These are phyloP conservation scores for Amphiprion ocellaris DNA, from an alignment of 2,113 vertebrate genomes.

Conservation along the genomic window DNA sequence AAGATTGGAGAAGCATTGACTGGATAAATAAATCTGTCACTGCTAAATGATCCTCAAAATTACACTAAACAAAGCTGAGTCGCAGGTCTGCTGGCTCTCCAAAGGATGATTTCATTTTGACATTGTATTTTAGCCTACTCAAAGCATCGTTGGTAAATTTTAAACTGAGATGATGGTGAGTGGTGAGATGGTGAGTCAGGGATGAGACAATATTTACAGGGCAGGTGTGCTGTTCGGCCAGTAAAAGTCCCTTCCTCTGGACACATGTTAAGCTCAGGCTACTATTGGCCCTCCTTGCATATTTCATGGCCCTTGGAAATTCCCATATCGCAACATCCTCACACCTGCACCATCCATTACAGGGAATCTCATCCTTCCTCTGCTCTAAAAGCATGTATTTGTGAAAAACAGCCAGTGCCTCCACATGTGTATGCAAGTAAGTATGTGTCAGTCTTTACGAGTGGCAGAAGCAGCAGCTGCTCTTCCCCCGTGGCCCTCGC, in stretches of 20 bases:
- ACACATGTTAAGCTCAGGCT: slow-evolving; percentile 41
- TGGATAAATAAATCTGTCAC: slow-evolving; percentile 44
- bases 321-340: slow-evolving; percentile 55
- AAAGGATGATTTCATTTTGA: neutral
- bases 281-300: slow-evolving; percentile 33
- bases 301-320: slow-evolving; percentile 64
- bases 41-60: slow-evolving; percentile 40
- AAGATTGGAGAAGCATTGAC: slow-evolving; percentile 33
- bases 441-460: slow-evolving; percentile 61
- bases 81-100: neutral
- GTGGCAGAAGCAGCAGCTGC: slow-evolving; percentile 54
- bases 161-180: neutral
- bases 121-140: neutral
- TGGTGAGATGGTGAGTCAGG: slow-evolving; percentile 5
- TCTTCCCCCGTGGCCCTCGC: slow-evolving; percentile 34
- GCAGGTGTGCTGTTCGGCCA: slow-evolving; percentile 61
- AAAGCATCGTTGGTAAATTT: neutral
- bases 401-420: slow-evolving; percentile 23
- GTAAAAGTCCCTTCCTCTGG: slow-evolving; percentile 58
- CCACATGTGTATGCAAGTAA: slow-evolving; percentile 37
- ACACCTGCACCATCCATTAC: slow-evolving; percentile 75
- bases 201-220: slow-evolving; percentile 45
- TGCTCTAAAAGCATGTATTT: slow-evolving; percentile 28
- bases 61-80: neutral
- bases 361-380: slow-evolving; percentile 11